Percentiles rank a stretch among this genome's conserved stretches.
Evolutionary conservation across 2,888 invertebrate genomes (phyloP).

Genomic region (Norana najaformis): DNA sequence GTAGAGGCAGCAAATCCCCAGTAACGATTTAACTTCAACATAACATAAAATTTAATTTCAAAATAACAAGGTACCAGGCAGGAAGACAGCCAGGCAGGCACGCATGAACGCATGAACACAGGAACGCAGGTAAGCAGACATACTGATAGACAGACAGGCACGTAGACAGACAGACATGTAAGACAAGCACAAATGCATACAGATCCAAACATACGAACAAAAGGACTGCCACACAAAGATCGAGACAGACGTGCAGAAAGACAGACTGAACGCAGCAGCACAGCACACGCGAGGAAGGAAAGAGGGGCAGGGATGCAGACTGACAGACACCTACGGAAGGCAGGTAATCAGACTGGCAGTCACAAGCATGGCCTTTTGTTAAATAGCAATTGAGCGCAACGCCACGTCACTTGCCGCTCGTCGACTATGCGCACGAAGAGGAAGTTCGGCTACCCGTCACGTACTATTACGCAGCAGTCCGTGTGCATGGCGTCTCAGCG

Average conservation of each 20-base stretch:
- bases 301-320: neutral
- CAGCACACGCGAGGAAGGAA: too few relatives aligned
- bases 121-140: neutral
- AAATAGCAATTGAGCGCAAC: too few relatives aligned
- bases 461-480: neutral
- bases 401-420: too few relatives aligned
- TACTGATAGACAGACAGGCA: neutral
- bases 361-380: neutral
- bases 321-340: neutral
- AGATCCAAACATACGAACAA: too few relatives aligned
- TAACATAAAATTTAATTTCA: too few relatives aligned
- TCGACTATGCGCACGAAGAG: neutral
- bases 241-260: neutral
- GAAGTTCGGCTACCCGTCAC: neutral
- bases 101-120: neutral
- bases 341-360: neutral
- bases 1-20: too few relatives aligned
- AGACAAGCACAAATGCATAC: too few relatives aligned
- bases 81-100: neutral
- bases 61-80: neutral
- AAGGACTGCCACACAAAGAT: too few relatives aligned
- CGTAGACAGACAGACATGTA: neutral
- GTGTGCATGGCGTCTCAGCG: neutral
- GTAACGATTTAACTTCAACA: too few relatives aligned
- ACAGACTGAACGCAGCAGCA: neutral